Evolutionary conservation across 2,797 vertebrate genomes (phyloP), one percentile per base, ranked within the genome.

Genomic region (Anguilla marmorata): DNA sequence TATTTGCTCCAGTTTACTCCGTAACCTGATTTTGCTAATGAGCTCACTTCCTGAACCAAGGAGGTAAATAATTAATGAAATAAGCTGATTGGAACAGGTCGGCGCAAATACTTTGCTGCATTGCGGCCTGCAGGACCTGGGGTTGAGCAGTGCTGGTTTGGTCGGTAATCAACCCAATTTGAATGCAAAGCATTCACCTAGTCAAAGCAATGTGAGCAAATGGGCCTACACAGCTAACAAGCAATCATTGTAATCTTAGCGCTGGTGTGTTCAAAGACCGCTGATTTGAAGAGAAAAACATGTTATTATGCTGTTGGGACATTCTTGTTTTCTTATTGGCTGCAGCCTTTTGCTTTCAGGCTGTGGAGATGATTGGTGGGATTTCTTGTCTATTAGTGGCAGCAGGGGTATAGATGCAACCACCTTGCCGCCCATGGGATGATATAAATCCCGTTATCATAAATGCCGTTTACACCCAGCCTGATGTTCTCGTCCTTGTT

Each of bases 381-480:
- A 16, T 58, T 58, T 19, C 1, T 58, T 58, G 56, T 58, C 14
- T 58, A 19, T 19, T 58, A 58, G 56, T 19, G 56, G 56, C 56
- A 58, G 56, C 56, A 58, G 56, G 56, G 56, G 3, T 58, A 58
- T 3, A 14, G 16, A 58, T 19, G 14, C 14, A 3, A 58, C 56
- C 54, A 2, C 50, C 50, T 52, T 4, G 50, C 50, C 11, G 50
- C 50, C 27, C 9, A 5, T 0, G 27, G n/a, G 8, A 72, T 19
- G 69, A 12, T 9, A 11, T 72, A 27, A 72, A 14, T 72, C 8
- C 33, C 1, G 69, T 90, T 88, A 89, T 90, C 86, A 89, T 89
- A 69, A 87, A 86, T 12, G 50, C 50, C 50, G 85, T 89, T 88
- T 89, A 90, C 88, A 30, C 86, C 87, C 33, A 84, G 50, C 76